A percentile compares a stretch with the other conserved stretches of the same genome.
phyloP scores from a whole-genome alignment of 2,113 vertebrate species.

The Excalfactoria chinensis region DNA sequence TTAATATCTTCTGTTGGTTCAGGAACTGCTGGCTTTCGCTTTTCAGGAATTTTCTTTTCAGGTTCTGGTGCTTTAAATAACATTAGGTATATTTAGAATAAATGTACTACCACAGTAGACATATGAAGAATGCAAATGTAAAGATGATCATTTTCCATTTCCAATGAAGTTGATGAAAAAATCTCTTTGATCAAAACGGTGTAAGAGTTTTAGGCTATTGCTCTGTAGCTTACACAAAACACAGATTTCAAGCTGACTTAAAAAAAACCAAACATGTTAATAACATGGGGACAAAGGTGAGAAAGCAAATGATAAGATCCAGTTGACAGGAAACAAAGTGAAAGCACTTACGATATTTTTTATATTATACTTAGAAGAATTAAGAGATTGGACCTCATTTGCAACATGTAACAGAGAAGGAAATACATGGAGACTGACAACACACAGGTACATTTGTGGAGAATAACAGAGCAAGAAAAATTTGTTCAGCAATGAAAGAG shows the following conservation, averaged over 20 bases:
- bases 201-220: not conserved
- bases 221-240: not conserved
- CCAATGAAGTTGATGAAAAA: conserved; percentile 12
- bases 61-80: conserved; percentile 81
- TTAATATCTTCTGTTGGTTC: conserved; percentile 79
- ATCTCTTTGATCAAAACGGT: not conserved
- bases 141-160: not conserved
- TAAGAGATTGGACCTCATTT: not conserved
- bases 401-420: not conserved
- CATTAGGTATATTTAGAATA: conserved; percentile 71
- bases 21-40: conserved; percentile 73
- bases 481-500: not conserved
- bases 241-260: not conserved
- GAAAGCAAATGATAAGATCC: not conserved
- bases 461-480: not conserved
- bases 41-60: conserved; percentile 81
- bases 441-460: not conserved
- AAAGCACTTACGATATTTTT: not conserved
- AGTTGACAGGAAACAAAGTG: not conserved
- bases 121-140: conserved; percentile 7
- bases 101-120: not conserved
- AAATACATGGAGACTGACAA: not conserved
- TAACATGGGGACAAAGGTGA: not conserved
- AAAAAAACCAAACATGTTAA: not conserved
- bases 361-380: not conserved